Conservation (phyloP, 2,888 invertebrate species). For the Chirona hameri region DNA sequence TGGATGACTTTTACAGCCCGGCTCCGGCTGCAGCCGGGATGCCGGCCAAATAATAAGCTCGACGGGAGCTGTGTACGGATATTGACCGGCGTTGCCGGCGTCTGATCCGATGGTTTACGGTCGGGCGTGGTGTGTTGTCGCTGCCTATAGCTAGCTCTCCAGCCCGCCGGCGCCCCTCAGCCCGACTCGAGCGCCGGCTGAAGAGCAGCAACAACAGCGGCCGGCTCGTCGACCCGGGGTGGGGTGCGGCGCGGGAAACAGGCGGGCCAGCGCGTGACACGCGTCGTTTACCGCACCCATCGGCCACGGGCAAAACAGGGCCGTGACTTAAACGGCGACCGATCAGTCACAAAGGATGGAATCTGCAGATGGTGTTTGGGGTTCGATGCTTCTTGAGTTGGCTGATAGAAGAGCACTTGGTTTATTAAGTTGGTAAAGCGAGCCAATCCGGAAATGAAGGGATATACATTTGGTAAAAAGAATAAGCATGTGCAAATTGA, state of each 20-base stretch:
- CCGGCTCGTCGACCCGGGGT: background rate
- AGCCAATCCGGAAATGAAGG: no score
- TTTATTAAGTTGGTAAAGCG: no score
- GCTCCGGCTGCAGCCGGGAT: background rate
- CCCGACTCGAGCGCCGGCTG: background rate
- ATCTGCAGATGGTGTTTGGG: background rate
- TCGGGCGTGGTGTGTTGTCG: background rate
- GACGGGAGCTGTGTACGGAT: background rate
- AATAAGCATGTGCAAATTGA: no score
- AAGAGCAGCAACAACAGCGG: background rate
- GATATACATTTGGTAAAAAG: no score
- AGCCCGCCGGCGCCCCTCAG: background rate
- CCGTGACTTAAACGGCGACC: background rate
- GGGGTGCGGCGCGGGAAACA: background rate
- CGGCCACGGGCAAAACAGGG: background rate
- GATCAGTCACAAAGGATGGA: background rate
- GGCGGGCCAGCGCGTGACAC: background rate
- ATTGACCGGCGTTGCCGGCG: background rate
- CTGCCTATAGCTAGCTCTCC: background rate
- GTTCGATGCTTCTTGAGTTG: background rate
- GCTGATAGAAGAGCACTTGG: no score
- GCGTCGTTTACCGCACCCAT: background rate
- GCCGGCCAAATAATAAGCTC: background rate
- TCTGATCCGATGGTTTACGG: background rate
- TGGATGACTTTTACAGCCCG: background rate